phyloP scores from a whole-genome alignment of 2,113 vertebrate species.

The Melospiza melodia region DNA sequence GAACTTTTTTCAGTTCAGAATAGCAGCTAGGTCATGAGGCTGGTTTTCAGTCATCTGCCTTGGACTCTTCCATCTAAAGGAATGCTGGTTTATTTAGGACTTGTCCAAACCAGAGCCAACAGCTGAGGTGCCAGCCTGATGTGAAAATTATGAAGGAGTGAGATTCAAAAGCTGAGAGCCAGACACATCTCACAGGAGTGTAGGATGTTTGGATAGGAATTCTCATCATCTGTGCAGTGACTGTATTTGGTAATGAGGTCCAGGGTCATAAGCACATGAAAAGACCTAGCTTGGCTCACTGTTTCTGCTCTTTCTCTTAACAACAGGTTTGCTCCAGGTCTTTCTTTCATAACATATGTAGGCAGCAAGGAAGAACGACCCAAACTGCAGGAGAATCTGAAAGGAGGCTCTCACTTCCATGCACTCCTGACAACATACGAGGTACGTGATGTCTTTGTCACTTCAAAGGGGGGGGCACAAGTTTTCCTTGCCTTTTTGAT shows the following conservation, averaged over 20 bases:
- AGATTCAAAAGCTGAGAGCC: background rate
- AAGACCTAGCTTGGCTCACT: background rate
- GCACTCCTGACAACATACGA: slow-evolving; percentile 90
- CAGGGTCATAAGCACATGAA: background rate
- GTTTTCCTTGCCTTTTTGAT: background rate
- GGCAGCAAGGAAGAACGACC: slow-evolving; percentile 85
- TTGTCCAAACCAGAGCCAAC: background rate
- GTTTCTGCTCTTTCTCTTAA: background rate
- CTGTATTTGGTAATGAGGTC: background rate
- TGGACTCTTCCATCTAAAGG: background rate
- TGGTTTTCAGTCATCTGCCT: background rate
- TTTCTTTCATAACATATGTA: slow-evolving; percentile 79
- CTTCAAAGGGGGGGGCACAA: background rate
- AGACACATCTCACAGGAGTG: background rate
- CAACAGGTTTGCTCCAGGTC: slow-evolving; percentile 82
- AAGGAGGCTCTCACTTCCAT: slow-evolving; percentile 54
- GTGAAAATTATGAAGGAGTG: background rate
- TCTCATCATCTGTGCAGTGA: background rate
- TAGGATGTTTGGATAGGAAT: background rate
- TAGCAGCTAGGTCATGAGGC: background rate
- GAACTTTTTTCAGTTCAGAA: background rate
- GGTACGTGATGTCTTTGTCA: slow-evolving; percentile 45
- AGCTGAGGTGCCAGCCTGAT: background rate
- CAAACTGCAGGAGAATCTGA: slow-evolving; percentile 75
- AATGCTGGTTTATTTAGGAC: background rate